phyloP scores from a whole-genome alignment of 92 coral and sea anemone species.

The Parazoanthus swiftii region DNA sequence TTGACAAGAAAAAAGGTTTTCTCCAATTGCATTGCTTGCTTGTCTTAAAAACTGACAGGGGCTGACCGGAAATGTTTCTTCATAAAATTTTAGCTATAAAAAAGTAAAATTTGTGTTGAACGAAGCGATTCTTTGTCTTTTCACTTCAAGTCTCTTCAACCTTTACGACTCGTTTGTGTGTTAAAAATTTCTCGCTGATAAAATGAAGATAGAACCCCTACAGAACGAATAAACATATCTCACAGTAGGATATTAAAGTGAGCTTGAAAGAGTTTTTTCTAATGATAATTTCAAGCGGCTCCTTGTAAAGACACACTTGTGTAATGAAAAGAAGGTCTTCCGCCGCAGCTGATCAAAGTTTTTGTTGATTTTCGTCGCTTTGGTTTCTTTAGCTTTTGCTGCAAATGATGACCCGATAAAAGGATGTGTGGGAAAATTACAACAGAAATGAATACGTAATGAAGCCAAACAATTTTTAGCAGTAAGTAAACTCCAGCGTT shows the following conservation, averaged over 20 bases:
- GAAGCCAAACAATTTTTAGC: neutral
- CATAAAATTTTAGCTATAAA: neutral
- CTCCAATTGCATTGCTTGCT: neutral
- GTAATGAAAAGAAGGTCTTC: slow-evolving; percentile 13
- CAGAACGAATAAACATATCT: neutral
- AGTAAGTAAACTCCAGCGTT: neutral
- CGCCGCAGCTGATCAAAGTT: slow-evolving; percentile 28
- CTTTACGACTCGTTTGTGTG: neutral
- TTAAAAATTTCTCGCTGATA: neutral
- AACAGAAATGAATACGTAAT: neutral
- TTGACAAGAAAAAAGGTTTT: no score
- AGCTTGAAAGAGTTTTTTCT: slow-evolving; percentile 19
- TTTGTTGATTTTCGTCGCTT: neutral
- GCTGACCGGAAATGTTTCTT: neutral
- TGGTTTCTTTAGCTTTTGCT: neutral
- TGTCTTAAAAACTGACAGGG: no score
- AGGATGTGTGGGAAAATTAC: neutral
- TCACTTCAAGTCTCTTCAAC: neutral
- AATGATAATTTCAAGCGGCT: slow-evolving; percentile 5
- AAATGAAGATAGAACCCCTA: neutral
- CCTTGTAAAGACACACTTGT: neutral
- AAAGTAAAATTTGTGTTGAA: neutral
- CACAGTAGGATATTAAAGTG: slow-evolving; percentile 7
- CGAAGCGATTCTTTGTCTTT: neutral
- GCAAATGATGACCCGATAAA: slow-evolving; percentile 3